phyloP scores from a whole-genome alignment of 1,140 invertebrate genomes.

The Yoshiicerus persimilis region DNA sequence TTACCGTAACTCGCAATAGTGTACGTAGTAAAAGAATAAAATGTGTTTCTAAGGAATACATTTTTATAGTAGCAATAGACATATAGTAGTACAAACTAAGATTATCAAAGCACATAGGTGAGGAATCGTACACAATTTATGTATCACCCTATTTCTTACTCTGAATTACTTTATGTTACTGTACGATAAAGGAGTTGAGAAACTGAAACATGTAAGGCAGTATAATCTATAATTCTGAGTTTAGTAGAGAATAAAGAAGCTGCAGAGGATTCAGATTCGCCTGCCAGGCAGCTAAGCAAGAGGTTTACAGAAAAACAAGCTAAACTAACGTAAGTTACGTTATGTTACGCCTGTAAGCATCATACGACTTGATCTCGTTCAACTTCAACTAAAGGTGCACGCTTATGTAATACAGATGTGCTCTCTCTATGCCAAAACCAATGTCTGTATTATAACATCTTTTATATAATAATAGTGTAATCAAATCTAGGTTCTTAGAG shows the following conservation, averaged over 20 bases:
- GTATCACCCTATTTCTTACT: not conserved
- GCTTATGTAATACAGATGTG: not conserved
- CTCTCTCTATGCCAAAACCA: not conserved
- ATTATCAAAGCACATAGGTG: not conserved
- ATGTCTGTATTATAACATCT: not conserved
- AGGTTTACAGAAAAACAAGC: not conserved
- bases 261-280: not conserved
- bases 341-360: constrained; percentile 3
- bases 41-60: not conserved
- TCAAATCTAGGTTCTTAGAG: not conserved
- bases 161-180: not conserved
- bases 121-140: not conserved
- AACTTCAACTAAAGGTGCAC: not conserved
- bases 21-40: not conserved
- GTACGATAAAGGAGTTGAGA: not conserved
- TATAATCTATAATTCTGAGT: not conserved
- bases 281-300: not conserved
- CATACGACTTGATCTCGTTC: not conserved
- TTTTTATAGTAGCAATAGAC: no score
- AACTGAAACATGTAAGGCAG: not conserved
- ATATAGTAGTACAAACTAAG: not conserved
- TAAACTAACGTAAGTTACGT: constrained; percentile 3
- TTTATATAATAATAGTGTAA: not conserved
- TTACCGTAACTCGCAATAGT: constrained; percentile 2
- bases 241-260: not conserved